A percentile compares a stretch with the other conserved stretches of the same genome.
Evolutionary conservation across 2,797 vertebrate species (phyloP).

Genomic region (Hylomyscus alleni): DNA sequence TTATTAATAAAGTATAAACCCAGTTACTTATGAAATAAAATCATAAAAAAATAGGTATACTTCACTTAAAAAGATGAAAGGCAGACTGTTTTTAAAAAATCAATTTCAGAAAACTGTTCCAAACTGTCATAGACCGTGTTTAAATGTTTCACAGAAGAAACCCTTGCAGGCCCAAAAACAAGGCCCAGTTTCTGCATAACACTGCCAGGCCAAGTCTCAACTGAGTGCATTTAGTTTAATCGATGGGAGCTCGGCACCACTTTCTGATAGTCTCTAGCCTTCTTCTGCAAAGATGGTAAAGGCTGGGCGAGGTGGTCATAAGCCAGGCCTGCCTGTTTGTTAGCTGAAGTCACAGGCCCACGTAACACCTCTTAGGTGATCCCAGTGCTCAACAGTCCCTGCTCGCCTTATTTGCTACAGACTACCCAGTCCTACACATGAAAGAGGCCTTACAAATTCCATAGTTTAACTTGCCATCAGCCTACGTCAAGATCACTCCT

Average conservation of each 20-base stretch:
- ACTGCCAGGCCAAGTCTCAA: neutral
- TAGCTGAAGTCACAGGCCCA: neutral
- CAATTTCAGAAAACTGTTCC: neutral
- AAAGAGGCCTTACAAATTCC: neutral
- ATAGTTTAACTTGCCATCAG: neutral
- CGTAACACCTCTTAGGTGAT: neutral
- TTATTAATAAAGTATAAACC: conserved; percentile 23
- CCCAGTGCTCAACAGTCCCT: neutral
- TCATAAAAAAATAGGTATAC: neutral
- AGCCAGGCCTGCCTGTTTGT: neutral
- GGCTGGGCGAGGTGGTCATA: neutral
- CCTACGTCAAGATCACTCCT: neutral
- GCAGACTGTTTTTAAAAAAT: neutral
- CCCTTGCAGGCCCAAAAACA: neutral
- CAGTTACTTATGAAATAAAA: conserved; percentile 34
- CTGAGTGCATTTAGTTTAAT: conserved; percentile 61
- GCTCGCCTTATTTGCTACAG: neutral
- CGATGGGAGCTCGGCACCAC: neutral
- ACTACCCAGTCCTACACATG: neutral
- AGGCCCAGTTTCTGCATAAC: neutral
- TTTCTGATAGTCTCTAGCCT: conserved; percentile 17
- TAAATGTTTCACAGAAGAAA: conserved; percentile 23
- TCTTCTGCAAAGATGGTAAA: conserved; percentile 55
- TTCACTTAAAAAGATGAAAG: conserved; percentile 14
- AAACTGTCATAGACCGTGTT: neutral